Conservation (phyloP, 2,113 vertebrate genomes). For the Paradoxurus hermaphroditus region DNA sequence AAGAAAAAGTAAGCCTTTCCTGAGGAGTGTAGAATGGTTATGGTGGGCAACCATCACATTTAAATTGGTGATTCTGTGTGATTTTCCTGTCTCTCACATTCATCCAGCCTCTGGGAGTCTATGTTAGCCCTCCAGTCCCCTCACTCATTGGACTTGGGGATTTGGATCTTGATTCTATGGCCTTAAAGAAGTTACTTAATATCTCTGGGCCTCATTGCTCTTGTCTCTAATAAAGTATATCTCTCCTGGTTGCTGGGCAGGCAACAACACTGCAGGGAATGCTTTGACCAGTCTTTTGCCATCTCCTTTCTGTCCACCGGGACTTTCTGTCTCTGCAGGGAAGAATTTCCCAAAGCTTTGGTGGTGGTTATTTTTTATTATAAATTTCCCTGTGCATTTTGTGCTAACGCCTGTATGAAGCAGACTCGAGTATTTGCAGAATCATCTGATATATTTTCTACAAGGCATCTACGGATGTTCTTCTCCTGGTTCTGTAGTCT, state of each 20-base stretch:
- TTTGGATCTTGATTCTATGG: neutral
- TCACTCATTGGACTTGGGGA: neutral
- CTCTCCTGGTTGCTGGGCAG: neutral
- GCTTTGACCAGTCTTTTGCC: neutral
- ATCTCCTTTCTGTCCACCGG: neutral
- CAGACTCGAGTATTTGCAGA: neutral
- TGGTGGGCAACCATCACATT: neutral
- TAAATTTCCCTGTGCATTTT: neutral
- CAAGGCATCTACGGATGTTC: neutral
- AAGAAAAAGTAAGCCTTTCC: neutral
- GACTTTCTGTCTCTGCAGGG: neutral
- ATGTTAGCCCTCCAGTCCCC: neutral
- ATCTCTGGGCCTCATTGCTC: neutral
- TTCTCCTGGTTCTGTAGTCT: neutral
- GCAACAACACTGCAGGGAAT: too few species aligned
- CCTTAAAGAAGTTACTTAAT: neutral
- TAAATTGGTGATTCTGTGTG: neutral
- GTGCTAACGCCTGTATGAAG: neutral
- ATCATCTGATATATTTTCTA: neutral
- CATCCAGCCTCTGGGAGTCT: neutral
- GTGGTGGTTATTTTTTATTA: neutral
- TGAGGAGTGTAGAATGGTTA: neutral
- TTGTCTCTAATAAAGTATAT: fast-evolving
- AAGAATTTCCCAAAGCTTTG: neutral
- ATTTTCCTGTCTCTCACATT: neutral